phyloP scores from a whole-genome alignment of 64 coral and sea anemone species.

The Stylophora pistillata region DNA sequence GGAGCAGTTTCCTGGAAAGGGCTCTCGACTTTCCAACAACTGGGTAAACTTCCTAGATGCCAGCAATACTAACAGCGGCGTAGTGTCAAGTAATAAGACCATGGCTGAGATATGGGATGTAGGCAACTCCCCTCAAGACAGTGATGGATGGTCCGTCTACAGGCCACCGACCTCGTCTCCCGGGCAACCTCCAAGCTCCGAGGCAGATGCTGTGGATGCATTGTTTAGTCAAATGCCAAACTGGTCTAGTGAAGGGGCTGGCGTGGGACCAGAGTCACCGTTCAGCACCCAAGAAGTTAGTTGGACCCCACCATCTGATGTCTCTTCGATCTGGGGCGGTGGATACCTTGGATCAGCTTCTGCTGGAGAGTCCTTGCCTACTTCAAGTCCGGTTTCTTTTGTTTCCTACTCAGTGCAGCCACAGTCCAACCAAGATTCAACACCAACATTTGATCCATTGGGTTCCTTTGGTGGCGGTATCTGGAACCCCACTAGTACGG shows the following conservation, averaged over 20 bases:
- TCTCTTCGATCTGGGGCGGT: slow-evolving; percentile 68
- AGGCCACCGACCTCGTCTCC: neutral
- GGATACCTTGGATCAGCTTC: slow-evolving; percentile 25
- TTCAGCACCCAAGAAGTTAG: slow-evolving; percentile 36
- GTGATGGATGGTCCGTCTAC: slow-evolving; percentile 78
- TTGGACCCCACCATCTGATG: slow-evolving; percentile 39
- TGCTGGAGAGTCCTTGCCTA: slow-evolving; percentile 22
- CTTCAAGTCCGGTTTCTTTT: slow-evolving; percentile 28
- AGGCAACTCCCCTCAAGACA: slow-evolving; percentile 49
- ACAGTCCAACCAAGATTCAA: slow-evolving; percentile 51
- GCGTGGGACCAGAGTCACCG: slow-evolving; percentile 3
- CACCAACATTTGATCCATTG: slow-evolving; percentile 59
- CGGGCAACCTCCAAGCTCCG: neutral
- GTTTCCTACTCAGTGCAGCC: slow-evolving; percentile 18
- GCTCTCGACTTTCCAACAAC: slow-evolving; percentile 60
- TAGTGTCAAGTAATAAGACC: slow-evolving; percentile 57
- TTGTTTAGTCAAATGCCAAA: slow-evolving; percentile 72
- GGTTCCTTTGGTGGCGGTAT: slow-evolving; percentile 51
- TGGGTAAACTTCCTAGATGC: slow-evolving; percentile 93
- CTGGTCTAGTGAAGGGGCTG: slow-evolving; percentile 21
- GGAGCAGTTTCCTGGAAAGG: slow-evolving; percentile 59
- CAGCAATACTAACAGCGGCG: slow-evolving; percentile 32
- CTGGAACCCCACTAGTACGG: slow-evolving; percentile 34
- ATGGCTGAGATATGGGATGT: slow-evolving; percentile 91
- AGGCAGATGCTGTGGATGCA: slow-evolving; percentile 78